Conservation (phyloP, 2,888 invertebrate genomes). For the Ariolimax columbianus region DNA sequence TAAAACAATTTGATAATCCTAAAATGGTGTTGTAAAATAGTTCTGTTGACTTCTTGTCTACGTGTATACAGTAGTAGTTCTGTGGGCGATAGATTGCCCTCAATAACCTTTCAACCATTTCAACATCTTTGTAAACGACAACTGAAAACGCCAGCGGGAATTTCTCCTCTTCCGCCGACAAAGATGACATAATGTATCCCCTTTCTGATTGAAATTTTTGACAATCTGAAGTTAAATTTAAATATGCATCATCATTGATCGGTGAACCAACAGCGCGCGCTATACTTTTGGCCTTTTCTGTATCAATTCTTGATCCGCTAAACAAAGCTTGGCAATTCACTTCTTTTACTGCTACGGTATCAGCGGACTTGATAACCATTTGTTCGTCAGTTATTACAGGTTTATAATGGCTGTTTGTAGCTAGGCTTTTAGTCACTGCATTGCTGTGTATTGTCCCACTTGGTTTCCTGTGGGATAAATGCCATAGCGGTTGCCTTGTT, state of each 20-base stretch:
- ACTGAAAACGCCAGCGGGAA: slow-evolving; percentile 42
- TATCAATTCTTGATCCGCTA: not conserved
- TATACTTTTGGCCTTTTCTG: not conserved
- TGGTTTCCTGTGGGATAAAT: too few species aligned
- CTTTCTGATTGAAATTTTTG: not conserved
- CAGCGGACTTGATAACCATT: not conserved
- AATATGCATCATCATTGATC: not conserved
- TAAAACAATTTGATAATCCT: slow-evolving; percentile 20
- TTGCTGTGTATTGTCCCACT: not conserved
- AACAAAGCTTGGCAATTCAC: not conserved
- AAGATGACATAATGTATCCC: slow-evolving; percentile 33
- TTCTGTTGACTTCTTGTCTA: slow-evolving; percentile 14
- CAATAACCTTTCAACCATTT: slow-evolving; percentile 37
- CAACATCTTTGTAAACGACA: slow-evolving; percentile 25
- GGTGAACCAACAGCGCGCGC: not conserved
- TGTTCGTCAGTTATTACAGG: not conserved
- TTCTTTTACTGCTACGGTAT: not conserved
- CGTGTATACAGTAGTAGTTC: slow-evolving; percentile 43
- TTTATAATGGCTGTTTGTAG: not conserved
- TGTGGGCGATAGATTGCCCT: slow-evolving; percentile 36
- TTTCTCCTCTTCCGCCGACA: slow-evolving; percentile 28
- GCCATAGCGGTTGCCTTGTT: too few species aligned
- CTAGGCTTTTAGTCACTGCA: not conserved
- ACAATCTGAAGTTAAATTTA: slow-evolving; percentile 34
- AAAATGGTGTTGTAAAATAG: slow-evolving; percentile 4